Conservation (phyloP, 2,113 vertebrate genomes). For the Megaceryle torquata region DNA sequence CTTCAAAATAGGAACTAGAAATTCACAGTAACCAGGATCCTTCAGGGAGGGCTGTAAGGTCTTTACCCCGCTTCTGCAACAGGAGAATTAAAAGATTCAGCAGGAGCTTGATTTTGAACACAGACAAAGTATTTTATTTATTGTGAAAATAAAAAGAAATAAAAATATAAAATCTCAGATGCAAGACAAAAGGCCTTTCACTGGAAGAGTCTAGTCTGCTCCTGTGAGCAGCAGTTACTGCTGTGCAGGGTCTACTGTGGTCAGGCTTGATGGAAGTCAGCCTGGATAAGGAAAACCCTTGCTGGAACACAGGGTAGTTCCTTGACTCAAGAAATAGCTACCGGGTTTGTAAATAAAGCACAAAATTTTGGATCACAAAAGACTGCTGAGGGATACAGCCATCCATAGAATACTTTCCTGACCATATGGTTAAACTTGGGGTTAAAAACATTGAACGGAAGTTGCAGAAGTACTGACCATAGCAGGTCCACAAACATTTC, state of each 20-base stretch:
- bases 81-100: neutral
- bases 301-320: neutral
- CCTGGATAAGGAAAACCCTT: neutral
- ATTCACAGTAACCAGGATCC: neutral
- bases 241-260: neutral
- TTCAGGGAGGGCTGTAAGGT: neutral
- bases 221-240: neutral
- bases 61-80: neutral
- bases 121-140: neutral
- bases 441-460: neutral
- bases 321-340: neutral
- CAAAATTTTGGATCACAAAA: neutral
- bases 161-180: neutral
- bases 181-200: conserved; percentile 4
- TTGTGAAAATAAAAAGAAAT: neutral
- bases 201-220: neutral
- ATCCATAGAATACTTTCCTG: neutral
- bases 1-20: neutral
- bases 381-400: neutral
- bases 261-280: neutral
- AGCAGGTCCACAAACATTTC: neutral
- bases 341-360: neutral
- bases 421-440: neutral
- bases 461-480: neutral
- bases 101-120: neutral